phyloP scores from a whole-genome alignment of 1,140 invertebrate species.

The Mamestra configurata region DNA sequence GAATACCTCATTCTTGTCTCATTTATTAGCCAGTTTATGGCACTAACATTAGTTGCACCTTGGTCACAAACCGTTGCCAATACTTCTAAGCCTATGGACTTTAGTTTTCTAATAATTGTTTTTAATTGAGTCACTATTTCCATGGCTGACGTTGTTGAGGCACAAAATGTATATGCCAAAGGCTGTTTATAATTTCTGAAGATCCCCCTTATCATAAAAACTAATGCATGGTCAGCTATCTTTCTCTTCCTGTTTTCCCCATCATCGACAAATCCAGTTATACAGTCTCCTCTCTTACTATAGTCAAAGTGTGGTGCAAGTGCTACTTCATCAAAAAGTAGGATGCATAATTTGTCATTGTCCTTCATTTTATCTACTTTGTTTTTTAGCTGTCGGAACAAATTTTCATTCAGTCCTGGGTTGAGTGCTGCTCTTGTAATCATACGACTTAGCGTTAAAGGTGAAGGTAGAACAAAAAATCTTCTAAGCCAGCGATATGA shows the following conservation, averaged over 20 bases:
- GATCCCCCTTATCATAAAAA: constrained; percentile 4
- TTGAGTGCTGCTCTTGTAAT: constrained; percentile 35
- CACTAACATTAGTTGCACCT: background rate
- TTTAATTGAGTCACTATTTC: background rate
- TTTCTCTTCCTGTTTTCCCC: background rate
- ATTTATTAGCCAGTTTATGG: constrained; percentile 8
- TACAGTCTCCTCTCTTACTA: background rate
- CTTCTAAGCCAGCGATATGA: constrained; percentile 51
- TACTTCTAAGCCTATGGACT: background rate
- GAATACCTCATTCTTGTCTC: background rate
- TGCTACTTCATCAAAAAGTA: background rate
- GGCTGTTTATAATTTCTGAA: constrained; percentile 8
- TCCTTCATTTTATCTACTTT: constrained; percentile 2
- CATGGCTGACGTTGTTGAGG: background rate
- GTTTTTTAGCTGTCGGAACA: background rate
- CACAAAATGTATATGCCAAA: background rate
- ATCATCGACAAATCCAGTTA: background rate
- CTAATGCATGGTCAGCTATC: constrained; percentile 1
- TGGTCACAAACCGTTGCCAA: constrained; percentile 3
- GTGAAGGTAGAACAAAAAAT: constrained; percentile 41
- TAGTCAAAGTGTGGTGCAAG: background rate
- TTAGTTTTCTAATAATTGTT: background rate
- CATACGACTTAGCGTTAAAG: no score
- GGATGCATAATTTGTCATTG: background rate
- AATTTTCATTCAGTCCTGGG: background rate